Conservation (phyloP, 2,797 vertebrate species). For the Crocidura indochinensis region DNA sequence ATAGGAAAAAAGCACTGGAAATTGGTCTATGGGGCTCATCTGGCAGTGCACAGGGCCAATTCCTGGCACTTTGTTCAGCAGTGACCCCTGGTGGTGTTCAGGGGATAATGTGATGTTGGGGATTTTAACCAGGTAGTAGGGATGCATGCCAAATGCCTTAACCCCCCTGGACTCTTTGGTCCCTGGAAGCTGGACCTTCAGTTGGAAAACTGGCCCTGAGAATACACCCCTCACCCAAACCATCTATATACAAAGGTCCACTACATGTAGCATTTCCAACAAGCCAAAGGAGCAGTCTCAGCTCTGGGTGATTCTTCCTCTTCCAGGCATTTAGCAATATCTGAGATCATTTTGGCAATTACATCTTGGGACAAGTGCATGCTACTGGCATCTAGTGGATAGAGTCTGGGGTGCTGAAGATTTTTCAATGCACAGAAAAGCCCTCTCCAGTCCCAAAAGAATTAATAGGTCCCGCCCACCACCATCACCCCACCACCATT, state of each 20-base stretch:
- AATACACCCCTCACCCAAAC: neutral
- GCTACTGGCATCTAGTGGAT: constrained; percentile 15
- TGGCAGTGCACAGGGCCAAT: too few relatives aligned
- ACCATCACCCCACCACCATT: too few relatives aligned
- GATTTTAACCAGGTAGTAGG: too few relatives aligned
- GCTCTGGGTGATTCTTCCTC: neutral
- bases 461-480: neutral
- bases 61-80: too few relatives aligned
- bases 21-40: constrained; percentile 3
- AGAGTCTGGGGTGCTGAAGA: neutral
- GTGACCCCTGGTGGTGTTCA: too few relatives aligned
- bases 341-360: constrained; percentile 15
- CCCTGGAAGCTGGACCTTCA: too few relatives aligned
- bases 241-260: neutral
- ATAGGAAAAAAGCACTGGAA: neutral
- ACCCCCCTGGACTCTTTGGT: too few relatives aligned
- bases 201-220: neutral
- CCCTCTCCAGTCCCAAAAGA: neutral
- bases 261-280: neutral
- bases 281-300: constrained; percentile 14
- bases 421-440: neutral
- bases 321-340: neutral
- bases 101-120: too few relatives aligned
- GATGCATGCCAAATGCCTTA: too few relatives aligned
- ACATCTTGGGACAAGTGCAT: neutral